Base-by-base conservation (phyloP, 1,140 invertebrate species). In the Apis laboriosa region DNA sequence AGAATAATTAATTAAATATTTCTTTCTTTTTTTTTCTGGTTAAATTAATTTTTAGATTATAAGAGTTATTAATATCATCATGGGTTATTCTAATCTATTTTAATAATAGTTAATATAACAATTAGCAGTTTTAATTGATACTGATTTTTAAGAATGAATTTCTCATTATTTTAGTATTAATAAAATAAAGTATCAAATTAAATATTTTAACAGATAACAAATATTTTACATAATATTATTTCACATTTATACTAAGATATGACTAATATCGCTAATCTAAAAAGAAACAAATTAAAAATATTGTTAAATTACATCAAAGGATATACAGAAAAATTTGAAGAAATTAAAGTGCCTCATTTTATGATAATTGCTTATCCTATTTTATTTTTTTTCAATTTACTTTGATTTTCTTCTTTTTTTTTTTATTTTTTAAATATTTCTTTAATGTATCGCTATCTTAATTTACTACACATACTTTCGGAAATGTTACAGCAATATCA, bases 311-410 rank as follows among this genome's bases (percentile, higher is more conserved):
- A 84, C 63, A 73, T 53, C n/a, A 55, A 73, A 64, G 61, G 51
- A 51, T 34, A 56, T 66, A 70, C n/a, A 74, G 77, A 56, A 82
- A 70, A 85, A 66, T 84, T 76, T 55, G 61, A 76, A 43, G 49
- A 85, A 87, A 85, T 72, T 87, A 76, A 87, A 87, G 60, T 84
- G 79, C 72, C 79, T 60, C 76, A 80, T 43, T 74, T 76, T 63
- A 53, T 70, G 8, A 17, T 80, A 58, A 70, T 76, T 68, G 51
- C 78, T 76, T 76, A 81, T 28, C 24, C 64, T 81, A 84, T n/a
- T 73, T 75, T 68, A 34, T 55, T 61, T 64, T 78, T 67, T 77
- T 28, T n/a, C 56, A n/a, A 28, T 68, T 81, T 77, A 81, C 56
- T 56, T 55, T 67, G 43, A 66, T 56, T 28, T 61, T 72, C 24